These are phyloP conservation scores for Leptopilina boulardi DNA, from an alignment of 1,140 invertebrate genomes.

Conservation along the genomic window DNA sequence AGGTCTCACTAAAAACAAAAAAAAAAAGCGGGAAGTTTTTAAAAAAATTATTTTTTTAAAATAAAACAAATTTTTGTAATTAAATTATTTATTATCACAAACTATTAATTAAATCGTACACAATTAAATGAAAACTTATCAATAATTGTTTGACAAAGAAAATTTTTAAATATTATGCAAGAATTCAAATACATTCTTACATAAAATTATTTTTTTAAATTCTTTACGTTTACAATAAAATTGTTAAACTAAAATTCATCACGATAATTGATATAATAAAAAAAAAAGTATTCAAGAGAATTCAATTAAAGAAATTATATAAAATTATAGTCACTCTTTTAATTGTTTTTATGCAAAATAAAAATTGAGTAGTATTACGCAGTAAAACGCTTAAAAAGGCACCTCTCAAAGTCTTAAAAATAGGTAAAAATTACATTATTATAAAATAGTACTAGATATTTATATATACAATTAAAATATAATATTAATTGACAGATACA, in stretches of 20 bases:
- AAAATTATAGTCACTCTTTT: neutral
- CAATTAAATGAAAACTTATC: conserved; percentile 64
- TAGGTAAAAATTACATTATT: conserved; percentile 72
- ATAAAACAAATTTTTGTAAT: conserved; percentile 48
- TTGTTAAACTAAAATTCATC: too few species aligned
- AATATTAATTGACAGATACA: conserved; percentile 51
- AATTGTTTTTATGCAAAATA: conserved; percentile 27
- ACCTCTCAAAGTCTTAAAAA: conserved; percentile 71
- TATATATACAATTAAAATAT: conserved; percentile 66
- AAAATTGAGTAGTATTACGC: conserved; percentile 44
- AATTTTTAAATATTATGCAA: neutral
- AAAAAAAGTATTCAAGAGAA: neutral
- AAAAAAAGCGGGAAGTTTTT: too few species aligned
- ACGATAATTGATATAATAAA: too few species aligned
- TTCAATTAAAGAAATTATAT: neutral
- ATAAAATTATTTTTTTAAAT: too few species aligned
- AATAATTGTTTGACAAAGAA: neutral
- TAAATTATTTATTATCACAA: conserved; percentile 74
- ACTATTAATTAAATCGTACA: conserved; percentile 70
- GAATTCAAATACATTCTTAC: too few species aligned
- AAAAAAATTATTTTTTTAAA: too few species aligned
- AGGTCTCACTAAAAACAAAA: too few species aligned
- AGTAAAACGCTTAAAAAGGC: conserved; percentile 59
- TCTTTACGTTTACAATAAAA: too few species aligned
- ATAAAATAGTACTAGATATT: conserved; percentile 67